These are phyloP conservation scores for Pseudopodoces humilis DNA, from an alignment of 2,113 vertebrate genomes.

Conservation along the genomic window DNA sequence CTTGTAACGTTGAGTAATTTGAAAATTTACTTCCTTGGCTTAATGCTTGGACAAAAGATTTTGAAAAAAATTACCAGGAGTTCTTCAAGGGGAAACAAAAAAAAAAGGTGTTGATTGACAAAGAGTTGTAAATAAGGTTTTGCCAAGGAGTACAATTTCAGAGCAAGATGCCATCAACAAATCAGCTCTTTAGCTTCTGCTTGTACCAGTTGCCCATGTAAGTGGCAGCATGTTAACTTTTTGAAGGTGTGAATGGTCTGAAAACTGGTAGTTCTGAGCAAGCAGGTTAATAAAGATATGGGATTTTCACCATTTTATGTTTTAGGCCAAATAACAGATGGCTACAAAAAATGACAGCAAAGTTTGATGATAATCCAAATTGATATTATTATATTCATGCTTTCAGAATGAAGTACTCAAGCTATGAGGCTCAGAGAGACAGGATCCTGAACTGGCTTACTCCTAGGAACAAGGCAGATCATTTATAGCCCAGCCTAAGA, in stretches of 20 bases:
- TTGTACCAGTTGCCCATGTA: background rate
- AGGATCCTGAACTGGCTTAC: background rate
- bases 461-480: background rate
- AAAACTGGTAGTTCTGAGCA: background rate
- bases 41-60: background rate
- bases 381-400: background rate
- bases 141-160: background rate
- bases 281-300: background rate
- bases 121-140: background rate
- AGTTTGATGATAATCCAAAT: background rate
- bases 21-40: background rate
- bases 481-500: background rate
- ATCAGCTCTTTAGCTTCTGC: background rate
- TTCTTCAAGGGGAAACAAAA: background rate
- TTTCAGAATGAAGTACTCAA: background rate
- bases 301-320: background rate
- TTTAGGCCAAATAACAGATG: background rate
- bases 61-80: background rate
- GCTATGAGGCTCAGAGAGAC: background rate
- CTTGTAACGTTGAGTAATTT: background rate
- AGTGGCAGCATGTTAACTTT: background rate
- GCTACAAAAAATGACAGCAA: background rate
- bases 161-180: background rate
- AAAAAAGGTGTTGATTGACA: background rate
- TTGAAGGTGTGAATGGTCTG: background rate